phyloP scores from a whole-genome alignment of 2,113 vertebrate genomes.

The Melanerpes formicivorus region DNA sequence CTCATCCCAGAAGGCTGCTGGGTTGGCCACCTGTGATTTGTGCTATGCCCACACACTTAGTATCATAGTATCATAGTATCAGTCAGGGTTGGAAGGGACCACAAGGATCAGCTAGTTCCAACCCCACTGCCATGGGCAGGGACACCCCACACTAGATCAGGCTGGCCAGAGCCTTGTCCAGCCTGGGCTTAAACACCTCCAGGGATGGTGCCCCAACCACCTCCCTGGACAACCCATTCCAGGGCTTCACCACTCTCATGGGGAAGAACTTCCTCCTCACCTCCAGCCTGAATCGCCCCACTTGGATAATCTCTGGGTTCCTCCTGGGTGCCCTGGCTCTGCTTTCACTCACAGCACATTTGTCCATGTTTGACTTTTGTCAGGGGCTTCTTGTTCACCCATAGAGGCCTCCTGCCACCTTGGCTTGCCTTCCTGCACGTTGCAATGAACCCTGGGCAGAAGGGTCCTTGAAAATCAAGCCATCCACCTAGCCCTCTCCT shows the following conservation, averaged over 20 bases:
- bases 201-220: too few species aligned
- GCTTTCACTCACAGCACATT: not conserved
- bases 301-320: not conserved
- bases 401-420: not conserved
- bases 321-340: not conserved
- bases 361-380: not conserved
- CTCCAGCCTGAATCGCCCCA: too few species aligned
- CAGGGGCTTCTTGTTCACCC: not conserved
- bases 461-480: not conserved
- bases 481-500: not conserved
- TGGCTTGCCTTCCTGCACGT: not conserved
- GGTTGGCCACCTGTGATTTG: not conserved
- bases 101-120: too few species aligned
- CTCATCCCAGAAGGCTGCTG: not conserved
- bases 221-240: too few species aligned
- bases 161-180: too few species aligned
- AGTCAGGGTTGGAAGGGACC: too few species aligned
- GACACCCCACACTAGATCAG: too few species aligned
- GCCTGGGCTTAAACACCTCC: too few species aligned
- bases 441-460: fast-evolving
- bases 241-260: too few species aligned
- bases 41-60: not conserved
- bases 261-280: too few species aligned
- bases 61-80: too few species aligned
- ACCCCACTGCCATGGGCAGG: too few species aligned